phyloP scores from a whole-genome alignment of 1,140 invertebrate species.

The Orchestia grillus region DNA sequence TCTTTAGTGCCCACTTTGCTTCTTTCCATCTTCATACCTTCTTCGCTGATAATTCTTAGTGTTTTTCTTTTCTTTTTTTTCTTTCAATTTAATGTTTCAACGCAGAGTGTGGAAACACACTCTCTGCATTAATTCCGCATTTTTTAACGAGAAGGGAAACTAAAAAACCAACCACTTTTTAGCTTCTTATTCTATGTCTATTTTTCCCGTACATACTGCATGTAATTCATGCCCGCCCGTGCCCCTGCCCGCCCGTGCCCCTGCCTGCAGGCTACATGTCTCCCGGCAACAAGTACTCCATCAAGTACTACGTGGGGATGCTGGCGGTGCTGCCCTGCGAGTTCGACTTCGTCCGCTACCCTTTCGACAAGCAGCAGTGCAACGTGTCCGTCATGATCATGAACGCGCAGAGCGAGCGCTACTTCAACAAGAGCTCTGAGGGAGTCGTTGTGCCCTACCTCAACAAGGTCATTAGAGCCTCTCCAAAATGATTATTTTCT shows the following conservation, averaged over 20 bases:
- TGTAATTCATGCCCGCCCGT: neutral
- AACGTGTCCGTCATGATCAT: slow-evolving; percentile 64
- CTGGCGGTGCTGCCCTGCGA: slow-evolving; percentile 62
- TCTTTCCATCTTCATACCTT: too few species aligned
- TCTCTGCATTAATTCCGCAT: too few species aligned
- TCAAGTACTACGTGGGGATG: slow-evolving; percentile 64
- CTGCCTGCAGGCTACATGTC: slow-evolving; percentile 63
- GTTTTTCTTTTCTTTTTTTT: too few species aligned
- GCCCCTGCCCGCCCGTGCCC: too few species aligned
- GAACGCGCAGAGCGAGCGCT: slow-evolving; percentile 58
- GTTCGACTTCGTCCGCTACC: slow-evolving; percentile 62
- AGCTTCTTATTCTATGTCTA: too few species aligned
- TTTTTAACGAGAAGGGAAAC: too few species aligned
- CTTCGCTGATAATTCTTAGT: too few species aligned
- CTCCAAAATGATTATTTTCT: neutral
- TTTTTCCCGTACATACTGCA: neutral
- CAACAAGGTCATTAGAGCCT: slow-evolving; percentile 57
- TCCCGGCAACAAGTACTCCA: slow-evolving; percentile 53
- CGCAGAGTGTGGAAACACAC: too few species aligned
- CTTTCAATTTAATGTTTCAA: too few species aligned
- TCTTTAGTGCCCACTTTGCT: too few species aligned
- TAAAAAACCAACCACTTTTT: too few species aligned
- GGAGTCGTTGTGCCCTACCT: slow-evolving; percentile 63
- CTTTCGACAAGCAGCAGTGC: slow-evolving; percentile 65
- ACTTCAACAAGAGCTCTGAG: slow-evolving; percentile 60